These are phyloP conservation scores for Bombus consobrinus DNA, from an alignment of 1,140 invertebrate genomes.

Conservation along the genomic window DNA sequence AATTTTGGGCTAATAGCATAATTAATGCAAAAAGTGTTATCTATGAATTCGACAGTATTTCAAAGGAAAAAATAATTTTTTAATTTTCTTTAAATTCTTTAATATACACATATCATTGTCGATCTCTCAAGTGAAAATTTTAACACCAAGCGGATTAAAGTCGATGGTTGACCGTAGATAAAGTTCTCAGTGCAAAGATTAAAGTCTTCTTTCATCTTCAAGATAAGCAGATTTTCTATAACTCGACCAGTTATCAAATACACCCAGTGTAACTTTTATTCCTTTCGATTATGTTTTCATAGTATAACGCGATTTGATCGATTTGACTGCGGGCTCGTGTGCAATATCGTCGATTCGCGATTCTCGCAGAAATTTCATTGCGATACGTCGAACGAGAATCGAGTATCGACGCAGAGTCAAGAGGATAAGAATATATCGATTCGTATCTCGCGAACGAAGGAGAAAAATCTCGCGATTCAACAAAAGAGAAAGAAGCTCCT, in stretches of 20 bases:
- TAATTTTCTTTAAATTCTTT: background rate
- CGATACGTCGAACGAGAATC: slow-evolving; percentile 14
- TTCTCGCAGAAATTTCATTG: slow-evolving; percentile 3
- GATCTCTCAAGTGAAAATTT: background rate
- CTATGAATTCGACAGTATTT: background rate
- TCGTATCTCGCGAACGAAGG: slow-evolving; percentile 24
- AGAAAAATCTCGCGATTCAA: slow-evolving; percentile 21
- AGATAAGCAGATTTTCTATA: background rate
- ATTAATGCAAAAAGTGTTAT: too few relatives aligned
- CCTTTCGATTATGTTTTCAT: slow-evolving; percentile 69
- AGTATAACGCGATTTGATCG: slow-evolving; percentile 63
- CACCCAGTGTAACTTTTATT: slow-evolving; percentile 48
- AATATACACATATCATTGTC: background rate
- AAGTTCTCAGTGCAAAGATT: background rate
- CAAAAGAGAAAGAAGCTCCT: background rate
- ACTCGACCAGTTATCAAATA: background rate
- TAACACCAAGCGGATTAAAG: background rate
- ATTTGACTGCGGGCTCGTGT: slow-evolving; percentile 62
- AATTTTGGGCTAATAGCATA: too few relatives aligned
- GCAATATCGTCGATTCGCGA: slow-evolving; percentile 50
- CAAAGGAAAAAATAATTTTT: background rate
- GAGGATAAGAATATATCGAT: slow-evolving; percentile 41
- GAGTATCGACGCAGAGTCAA: slow-evolving; percentile 29
- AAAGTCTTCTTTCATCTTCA: background rate
- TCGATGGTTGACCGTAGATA: too few relatives aligned